phyloP scores from a whole-genome alignment of 2,113 vertebrate species.

The Leptodactylus fuscus region DNA sequence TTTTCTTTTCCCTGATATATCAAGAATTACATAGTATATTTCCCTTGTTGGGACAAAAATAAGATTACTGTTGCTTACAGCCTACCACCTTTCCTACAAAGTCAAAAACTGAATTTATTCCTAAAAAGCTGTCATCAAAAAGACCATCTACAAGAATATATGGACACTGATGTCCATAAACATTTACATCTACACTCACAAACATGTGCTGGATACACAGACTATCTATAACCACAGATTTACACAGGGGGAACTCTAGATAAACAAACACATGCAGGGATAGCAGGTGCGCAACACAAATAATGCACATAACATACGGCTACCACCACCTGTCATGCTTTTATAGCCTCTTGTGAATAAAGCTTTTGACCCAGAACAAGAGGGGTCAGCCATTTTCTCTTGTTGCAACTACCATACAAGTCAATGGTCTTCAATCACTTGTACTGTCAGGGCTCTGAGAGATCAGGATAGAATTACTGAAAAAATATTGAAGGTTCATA shows the following conservation, averaged over 20 bases:
- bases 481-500: background rate
- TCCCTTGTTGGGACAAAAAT: no score
- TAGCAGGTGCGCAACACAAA: slow-evolving; percentile 45
- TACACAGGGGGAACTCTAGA: slow-evolving; percentile 5
- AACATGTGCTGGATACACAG: background rate
- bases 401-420: slow-evolving; percentile 8
- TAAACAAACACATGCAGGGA: slow-evolving; percentile 34
- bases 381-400: slow-evolving; percentile 29
- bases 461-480: background rate
- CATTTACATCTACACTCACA: background rate
- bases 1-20: no score
- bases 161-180: background rate
- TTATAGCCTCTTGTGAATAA: slow-evolving; percentile 49
- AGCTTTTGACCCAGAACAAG: slow-evolving; percentile 33
- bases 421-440: background rate
- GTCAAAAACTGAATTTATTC: no score
- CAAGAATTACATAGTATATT: no score
- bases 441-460: background rate
- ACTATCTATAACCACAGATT: slow-evolving; percentile 37
- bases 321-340: slow-evolving; percentile 36
- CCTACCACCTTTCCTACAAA: no score
- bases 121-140: background rate
- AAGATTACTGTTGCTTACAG: no score
- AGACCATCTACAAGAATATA: background rate
- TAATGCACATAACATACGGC: slow-evolving; percentile 24